Conservation (phyloP, 2,797 vertebrate genomes). For the Lagocephalus sceleratus region DNA sequence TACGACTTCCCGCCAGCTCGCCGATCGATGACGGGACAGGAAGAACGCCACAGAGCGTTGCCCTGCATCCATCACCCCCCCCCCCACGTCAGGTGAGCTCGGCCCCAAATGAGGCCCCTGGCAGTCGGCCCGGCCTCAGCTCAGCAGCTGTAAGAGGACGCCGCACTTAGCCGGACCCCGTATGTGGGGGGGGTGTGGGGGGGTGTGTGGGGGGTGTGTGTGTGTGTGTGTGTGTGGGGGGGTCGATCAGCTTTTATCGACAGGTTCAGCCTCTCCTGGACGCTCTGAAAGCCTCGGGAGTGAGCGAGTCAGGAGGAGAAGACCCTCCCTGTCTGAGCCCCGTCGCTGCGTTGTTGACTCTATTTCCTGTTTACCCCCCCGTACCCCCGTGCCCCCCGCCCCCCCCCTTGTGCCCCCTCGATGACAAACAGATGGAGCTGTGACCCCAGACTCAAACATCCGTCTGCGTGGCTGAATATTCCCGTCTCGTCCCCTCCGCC, state of each 20-base stretch:
- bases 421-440: no score
- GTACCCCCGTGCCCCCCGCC: no score
- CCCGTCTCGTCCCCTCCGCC: not conserved
- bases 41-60: not conserved
- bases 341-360: no score
- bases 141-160: constrained; percentile 35
- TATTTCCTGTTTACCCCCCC: no score
- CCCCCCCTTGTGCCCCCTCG: not conserved
- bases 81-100: not conserved
- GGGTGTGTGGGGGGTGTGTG: no score
- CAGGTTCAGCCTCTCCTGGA: constrained; percentile 13
- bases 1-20: constrained; percentile 13
- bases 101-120: constrained; percentile 29
- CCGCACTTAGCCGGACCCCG: constrained; percentile 23
- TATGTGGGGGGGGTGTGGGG: no score
- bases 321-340: no score
- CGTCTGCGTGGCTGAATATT: not conserved
- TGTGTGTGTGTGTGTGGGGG: no score
- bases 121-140: constrained; percentile 8
- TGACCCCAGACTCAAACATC: no score
- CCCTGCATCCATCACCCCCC: not conserved
- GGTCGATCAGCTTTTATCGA: constrained; percentile 29
- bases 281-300: constrained; percentile 25
- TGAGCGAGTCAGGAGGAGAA: no score
- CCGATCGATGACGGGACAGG: constrained; percentile 16